A percentile compares a stretch with the other conserved stretches of the same genome.
phyloP scores from a whole-genome alignment of 2,113 vertebrate species.

The Pantherophis guttatus region DNA sequence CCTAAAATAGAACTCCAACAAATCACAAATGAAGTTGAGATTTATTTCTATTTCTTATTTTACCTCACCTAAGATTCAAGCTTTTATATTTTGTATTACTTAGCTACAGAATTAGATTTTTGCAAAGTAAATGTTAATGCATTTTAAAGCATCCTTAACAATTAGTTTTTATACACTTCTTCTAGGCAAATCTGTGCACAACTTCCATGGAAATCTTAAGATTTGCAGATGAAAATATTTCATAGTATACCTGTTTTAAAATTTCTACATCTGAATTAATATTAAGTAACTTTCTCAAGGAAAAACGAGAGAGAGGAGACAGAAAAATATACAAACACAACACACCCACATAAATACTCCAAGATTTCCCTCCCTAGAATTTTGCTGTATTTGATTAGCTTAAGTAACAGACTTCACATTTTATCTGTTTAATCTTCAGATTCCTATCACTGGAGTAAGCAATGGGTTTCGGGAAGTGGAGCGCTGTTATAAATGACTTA shows the following conservation, averaged over 20 bases:
- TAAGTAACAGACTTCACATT: background rate
- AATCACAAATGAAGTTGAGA: background rate
- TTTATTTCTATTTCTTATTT: background rate
- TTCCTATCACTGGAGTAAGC: background rate
- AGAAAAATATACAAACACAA: background rate
- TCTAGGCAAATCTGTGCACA: background rate
- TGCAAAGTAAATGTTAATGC: background rate
- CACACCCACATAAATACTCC: background rate
- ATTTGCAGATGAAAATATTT: background rate
- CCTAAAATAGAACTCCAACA: background rate
- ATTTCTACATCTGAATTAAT: background rate
- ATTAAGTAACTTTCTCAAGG: background rate
- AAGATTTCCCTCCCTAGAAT: background rate
- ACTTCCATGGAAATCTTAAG: background rate
- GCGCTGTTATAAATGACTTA: background rate
- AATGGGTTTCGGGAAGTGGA: background rate
- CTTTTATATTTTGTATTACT: background rate
- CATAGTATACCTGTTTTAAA: background rate
- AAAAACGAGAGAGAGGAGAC: background rate
- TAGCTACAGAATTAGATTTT: background rate
- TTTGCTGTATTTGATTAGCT: background rate
- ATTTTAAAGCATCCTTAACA: background rate
- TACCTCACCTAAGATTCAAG: background rate
- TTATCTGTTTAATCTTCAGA: background rate
- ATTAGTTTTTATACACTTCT: background rate